Evolutionary conservation across 2,888 invertebrate species (phyloP).

Genomic region (Morinoia aosen): DNA sequence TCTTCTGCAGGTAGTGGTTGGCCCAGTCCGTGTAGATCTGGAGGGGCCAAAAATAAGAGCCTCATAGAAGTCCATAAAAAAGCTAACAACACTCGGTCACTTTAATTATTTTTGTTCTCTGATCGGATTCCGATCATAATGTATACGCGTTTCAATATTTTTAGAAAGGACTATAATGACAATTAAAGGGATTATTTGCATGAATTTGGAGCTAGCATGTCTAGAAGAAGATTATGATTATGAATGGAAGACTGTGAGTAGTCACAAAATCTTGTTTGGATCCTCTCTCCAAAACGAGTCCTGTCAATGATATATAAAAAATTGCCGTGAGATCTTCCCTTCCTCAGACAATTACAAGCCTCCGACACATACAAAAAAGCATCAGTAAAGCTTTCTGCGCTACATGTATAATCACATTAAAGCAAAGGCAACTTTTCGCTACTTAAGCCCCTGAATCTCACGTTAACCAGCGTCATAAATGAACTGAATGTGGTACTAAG

Average conservation of each 20-base stretch:
- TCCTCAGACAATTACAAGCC: not conserved
- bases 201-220: not conserved
- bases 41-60: not conserved
- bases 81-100: not conserved
- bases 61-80: not conserved
- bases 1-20: slow-evolving; percentile 95
- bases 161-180: not conserved
- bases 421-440: not conserved
- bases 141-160: not conserved
- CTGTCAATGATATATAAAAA: not conserved
- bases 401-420: not conserved
- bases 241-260: not conserved
- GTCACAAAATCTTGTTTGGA: not conserved
- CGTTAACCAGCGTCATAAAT: not conserved
- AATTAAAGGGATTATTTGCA: not conserved
- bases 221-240: not conserved
- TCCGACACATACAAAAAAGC: not conserved
- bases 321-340: not conserved
- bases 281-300: not conserved
- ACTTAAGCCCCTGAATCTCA: not conserved
- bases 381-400: not conserved
- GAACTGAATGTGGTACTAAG: not conserved
- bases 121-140: not conserved
- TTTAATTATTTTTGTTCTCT: not conserved
- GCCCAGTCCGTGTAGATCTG: slow-evolving; percentile 99